phyloP scores from a whole-genome alignment of 2,113 vertebrate genomes.

The Pelusios castaneus region DNA sequence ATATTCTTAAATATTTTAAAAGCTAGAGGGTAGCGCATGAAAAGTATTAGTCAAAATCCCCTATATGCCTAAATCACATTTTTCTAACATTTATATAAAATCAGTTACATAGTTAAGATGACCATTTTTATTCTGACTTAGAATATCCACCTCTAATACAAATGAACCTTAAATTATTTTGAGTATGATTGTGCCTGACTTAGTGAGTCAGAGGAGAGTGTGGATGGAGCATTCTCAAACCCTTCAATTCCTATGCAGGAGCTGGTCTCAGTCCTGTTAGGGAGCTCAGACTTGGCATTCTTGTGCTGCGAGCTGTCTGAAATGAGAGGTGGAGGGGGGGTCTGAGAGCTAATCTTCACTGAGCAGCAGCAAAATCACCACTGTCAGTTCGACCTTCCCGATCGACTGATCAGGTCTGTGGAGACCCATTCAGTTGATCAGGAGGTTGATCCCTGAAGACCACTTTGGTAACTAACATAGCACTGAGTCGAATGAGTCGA shows the following conservation, averaged over 20 bases:
- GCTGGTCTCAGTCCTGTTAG: fast-evolving
- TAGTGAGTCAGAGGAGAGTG: background rate
- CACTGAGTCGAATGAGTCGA: too few relatives aligned
- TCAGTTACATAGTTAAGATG: background rate
- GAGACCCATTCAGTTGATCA: too few relatives aligned
- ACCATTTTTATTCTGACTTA: background rate
- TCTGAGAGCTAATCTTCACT: too few relatives aligned
- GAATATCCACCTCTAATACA: background rate
- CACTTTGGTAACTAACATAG: too few relatives aligned
- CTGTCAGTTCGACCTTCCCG: too few relatives aligned
- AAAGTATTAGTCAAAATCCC: background rate
- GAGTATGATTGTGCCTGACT: background rate
- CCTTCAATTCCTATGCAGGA: background rate
- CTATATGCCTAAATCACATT: background rate
- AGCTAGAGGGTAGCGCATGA: background rate
- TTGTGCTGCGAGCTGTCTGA: background rate
- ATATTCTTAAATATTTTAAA: background rate
- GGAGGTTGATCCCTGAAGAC: too few relatives aligned
- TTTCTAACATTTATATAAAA: background rate
- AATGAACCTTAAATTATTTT: background rate
- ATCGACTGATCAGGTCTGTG: too few relatives aligned
- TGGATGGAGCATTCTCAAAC: background rate
- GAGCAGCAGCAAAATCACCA: too few relatives aligned
- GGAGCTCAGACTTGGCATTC: background rate
- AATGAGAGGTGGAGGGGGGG: background rate